Evolutionary conservation across 2,888 invertebrate genomes (phyloP), one percentile per base, ranked within the genome.

Genomic region (Cepaea hortensis): DNA sequence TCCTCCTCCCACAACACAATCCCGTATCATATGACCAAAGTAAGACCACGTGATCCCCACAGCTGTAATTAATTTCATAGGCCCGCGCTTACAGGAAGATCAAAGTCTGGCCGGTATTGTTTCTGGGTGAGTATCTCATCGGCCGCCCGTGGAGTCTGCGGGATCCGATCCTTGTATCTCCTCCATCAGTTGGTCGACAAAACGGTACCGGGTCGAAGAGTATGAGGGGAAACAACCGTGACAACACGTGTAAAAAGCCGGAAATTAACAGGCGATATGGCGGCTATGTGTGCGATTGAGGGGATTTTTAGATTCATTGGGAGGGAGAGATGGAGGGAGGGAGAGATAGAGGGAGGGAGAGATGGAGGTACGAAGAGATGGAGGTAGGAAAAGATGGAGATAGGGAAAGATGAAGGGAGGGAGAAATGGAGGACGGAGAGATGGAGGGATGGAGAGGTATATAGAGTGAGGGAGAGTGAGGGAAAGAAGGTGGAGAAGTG

Each of bases 211-310:
- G 75, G 20, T 35, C 65, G 7, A 83, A 80, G 80, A 80, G 13
- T 15, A 76, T 6, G 55, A 75, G 73, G 81, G 81, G 81, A 76
- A 55, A 77, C 80, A 46, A 70, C 23, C 76, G n/a, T 82, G 86
- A 68, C 82, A 82, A 86, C 86, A 86, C 86, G 68, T 86, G 86
- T 86, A 86, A 86, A 82, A 75, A 65, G 68, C 86, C 81, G 86
- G 86, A 86, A 82, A 86, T 86, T 65, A 86, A 81, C 76, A 65
- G 55, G 68, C 65, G 86, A 76, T 82, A 81, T 81, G 82, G 11
- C 75, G 62, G 65, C 76, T 65, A n/a, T 77, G 84, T 65, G 77
- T 55, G 75, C 75, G n/a, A 65, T 68, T 84, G 68, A 68, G 84
- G 84, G 48, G 23, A 65, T 75, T 76, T 84, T 76, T 75, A 23